These are phyloP conservation scores for Xylota segnis DNA, from an alignment of 2,888 invertebrate genomes.

Conservation along the genomic window DNA sequence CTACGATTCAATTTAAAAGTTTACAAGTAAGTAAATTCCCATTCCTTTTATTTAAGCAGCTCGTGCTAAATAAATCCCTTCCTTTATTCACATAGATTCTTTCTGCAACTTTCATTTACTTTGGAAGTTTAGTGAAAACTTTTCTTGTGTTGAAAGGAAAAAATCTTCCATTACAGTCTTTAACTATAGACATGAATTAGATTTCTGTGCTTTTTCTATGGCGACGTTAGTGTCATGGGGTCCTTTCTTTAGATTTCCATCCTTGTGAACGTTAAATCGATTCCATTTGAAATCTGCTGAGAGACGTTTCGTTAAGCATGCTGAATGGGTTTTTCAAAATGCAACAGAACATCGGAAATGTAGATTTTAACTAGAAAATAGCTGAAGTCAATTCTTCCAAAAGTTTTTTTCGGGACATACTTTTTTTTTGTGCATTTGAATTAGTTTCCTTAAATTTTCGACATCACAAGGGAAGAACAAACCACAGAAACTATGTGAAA, in stretches of 20 bases:
- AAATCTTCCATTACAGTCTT: constrained; percentile 16
- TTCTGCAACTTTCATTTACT: constrained; percentile 19
- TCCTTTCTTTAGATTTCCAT: background rate
- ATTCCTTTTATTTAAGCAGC: background rate
- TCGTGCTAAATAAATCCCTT: constrained; percentile 22
- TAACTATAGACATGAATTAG: constrained; percentile 7
- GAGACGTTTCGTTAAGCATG: background rate
- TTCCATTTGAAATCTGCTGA: background rate
- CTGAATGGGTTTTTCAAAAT: background rate
- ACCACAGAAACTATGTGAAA: too few species aligned
- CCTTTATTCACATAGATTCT: constrained; percentile 6
- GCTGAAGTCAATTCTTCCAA: too few species aligned
- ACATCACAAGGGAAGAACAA: too few species aligned
- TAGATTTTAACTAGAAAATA: background rate
- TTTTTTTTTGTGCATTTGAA: too few species aligned
- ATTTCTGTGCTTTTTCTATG: background rate
- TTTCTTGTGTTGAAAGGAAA: constrained; percentile 21
- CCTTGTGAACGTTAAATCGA: constrained; percentile 1
- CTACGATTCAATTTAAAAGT: constrained; percentile 35
- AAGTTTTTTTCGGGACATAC: too few species aligned
- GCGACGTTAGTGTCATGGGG: background rate
- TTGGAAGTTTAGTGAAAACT: constrained; percentile 27
- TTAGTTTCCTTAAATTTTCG: too few species aligned
- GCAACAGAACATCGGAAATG: background rate
- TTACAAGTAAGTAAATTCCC: constrained; percentile 5